Base-by-base conservation (phyloP, 2,113 vertebrate species). In the Notarius lentiginosus region DNA sequence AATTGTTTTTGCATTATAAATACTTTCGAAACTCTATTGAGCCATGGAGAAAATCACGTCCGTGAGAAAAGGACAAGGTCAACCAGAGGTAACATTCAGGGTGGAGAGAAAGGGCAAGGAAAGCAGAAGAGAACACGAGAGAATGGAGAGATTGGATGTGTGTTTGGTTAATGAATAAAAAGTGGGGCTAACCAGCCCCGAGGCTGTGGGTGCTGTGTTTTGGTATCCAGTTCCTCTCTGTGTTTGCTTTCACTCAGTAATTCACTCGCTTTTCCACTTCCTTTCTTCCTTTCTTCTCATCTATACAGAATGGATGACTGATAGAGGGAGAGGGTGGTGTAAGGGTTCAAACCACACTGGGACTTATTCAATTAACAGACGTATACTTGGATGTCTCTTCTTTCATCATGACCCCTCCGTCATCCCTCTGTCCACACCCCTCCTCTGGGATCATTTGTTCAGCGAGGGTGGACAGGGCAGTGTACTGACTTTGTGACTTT, bases 281-380 rank as follows among this genome's bases (percentile, higher is more conserved):
- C 55, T 56, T 41, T 80, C 18, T 49, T 58, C 68, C 14, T 66
- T 66, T 77, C 30, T 80, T 72, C 11, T 85, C 6, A 65, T 65
- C 56, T 73, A 41, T 63, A 65, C 56, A 76, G 47, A 76, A 82
- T 17, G 70, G 7, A 83, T 17, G 60, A 66, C 41, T 30, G 51
- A 41, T 51, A 73, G 79, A 72, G 56, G 30, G 30, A 81, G 56
- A 81, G 18, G 56, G 58, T n/a, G 56, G 79, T 47, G 86, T 91
- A 92, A 22, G 63, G 60, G 56, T 24, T 68, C 91, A 90, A 92
- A 92, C 88, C 76, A 91, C 87, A 88, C 89, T 73, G 88, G 89
- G 92, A 93, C 89, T 94, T 92, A 93, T 93, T 95, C 92, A 95
- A 93, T 94, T 94, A 94, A 94, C 92, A 66, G 84, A 34, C 89